phyloP scores from a whole-genome alignment of 1,140 invertebrate genomes.

The Phymastichus coffea region DNA sequence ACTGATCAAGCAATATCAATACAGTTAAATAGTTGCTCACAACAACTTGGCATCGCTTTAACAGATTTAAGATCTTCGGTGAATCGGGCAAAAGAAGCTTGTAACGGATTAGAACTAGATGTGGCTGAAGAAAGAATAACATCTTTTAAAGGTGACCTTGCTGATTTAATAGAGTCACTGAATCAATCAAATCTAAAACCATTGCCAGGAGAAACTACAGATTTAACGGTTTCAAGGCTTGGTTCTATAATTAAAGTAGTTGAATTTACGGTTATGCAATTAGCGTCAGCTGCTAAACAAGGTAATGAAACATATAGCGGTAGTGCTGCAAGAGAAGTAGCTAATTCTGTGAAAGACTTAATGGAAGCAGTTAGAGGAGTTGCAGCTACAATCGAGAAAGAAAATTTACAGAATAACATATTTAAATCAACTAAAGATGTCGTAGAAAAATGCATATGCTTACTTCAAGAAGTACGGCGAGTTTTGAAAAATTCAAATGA shows the following conservation, averaged over 20 bases:
- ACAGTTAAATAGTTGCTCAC: conserved; percentile 68
- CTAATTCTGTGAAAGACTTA: conserved; percentile 70
- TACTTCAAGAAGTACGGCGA: conserved; percentile 77
- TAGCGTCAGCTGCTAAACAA: conserved; percentile 82
- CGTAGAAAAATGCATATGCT: conserved; percentile 69
- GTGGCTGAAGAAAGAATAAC: conserved; percentile 81
- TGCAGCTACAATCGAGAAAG: conserved; percentile 64
- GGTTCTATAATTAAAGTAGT: conserved; percentile 67
- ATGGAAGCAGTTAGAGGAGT: conserved; percentile 73
- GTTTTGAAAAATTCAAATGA: conserved; percentile 65
- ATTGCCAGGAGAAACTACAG: conserved; percentile 82
- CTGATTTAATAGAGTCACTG: conserved; percentile 76
- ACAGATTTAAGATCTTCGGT: conserved; percentile 80
- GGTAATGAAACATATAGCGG: conserved; percentile 84
- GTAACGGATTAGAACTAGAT: conserved; percentile 82
- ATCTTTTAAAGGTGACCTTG: conserved; percentile 77
- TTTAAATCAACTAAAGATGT: conserved; percentile 79
- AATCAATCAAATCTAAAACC: conserved; percentile 71
- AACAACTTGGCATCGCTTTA: conserved; percentile 73
- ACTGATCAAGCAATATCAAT: conserved; percentile 75
- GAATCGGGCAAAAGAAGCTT: conserved; percentile 81
- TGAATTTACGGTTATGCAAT: conserved; percentile 70
- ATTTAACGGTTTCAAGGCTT: conserved; percentile 73
- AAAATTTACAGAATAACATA: conserved; percentile 64
- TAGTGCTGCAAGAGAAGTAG: conserved; percentile 78